Evolutionary conservation across 2,888 invertebrate species (phyloP).

Genomic region (Diaperis boleti): DNA sequence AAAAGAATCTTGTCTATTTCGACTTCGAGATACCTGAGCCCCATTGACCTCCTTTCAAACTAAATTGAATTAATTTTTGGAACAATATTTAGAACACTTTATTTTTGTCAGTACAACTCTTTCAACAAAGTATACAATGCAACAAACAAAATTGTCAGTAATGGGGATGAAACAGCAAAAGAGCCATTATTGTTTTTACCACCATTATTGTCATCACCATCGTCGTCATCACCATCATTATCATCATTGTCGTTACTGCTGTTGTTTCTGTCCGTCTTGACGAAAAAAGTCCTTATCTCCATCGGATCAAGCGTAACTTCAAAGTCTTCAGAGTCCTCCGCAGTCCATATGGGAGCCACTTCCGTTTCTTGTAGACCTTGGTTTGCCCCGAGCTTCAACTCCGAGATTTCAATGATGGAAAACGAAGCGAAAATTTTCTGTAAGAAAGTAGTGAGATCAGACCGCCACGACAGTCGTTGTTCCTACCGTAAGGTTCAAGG

Average conservation of each 20-base stretch:
- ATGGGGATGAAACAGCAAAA: not conserved
- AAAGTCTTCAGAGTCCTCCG: not conserved
- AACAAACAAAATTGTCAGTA: not conserved
- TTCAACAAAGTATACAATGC: not conserved
- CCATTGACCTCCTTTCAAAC: no score
- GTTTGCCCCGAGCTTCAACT: slow-evolving; percentile 65
- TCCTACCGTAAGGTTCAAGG: slow-evolving; percentile 70
- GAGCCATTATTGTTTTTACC: not conserved
- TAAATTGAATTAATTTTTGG: no score
- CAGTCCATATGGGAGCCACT: not conserved
- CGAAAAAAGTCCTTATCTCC: slow-evolving; percentile 9
- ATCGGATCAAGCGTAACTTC: slow-evolving; percentile 1
- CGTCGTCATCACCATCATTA: not conserved
- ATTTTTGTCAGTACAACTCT: no score
- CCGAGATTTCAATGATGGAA: slow-evolving; percentile 59
- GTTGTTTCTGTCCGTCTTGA: slow-evolving; percentile 10
- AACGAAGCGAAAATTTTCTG: slow-evolving; percentile 64
- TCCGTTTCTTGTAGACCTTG: not conserved
- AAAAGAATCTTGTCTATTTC: no score
- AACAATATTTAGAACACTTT: no score
- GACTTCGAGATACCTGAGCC: no score
- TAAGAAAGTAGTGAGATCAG: slow-evolving; percentile 34
- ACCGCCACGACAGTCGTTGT: no score
- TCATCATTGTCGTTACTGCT: slow-evolving; percentile 3
- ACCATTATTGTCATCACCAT: slow-evolving; percentile 1